phyloP scores from a whole-genome alignment of 2,113 vertebrate genomes.

The Spea bombifrons region DNA sequence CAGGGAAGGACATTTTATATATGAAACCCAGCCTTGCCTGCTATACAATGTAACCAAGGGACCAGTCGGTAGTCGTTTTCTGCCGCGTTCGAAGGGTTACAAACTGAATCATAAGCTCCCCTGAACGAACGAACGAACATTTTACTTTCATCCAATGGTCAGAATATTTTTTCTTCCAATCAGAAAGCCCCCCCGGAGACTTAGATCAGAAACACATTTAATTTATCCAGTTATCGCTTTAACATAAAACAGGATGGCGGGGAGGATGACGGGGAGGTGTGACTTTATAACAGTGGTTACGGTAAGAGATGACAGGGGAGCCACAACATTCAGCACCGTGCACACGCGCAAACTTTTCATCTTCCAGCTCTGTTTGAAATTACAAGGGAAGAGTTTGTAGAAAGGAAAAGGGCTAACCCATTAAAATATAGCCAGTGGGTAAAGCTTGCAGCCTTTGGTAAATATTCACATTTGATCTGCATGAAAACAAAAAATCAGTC shows the following conservation, averaged over 20 bases:
- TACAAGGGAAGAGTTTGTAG: conserved; percentile 29
- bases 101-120: neutral
- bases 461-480: neutral
- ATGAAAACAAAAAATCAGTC: conserved; percentile 20
- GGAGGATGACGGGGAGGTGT: conserved; percentile 31
- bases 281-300: conserved; percentile 38
- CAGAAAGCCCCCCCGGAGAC: conserved; percentile 27
- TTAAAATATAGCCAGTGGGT: conserved; percentile 36
- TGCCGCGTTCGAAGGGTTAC: conserved; percentile 24
- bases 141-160: conserved; percentile 24
- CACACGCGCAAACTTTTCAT: conserved; percentile 43
- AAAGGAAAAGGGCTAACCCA: conserved; percentile 21
- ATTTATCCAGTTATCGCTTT: conserved; percentile 41
- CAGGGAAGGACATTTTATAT: conserved; percentile 12
- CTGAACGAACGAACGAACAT: conserved; percentile 41
- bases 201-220: conserved; percentile 33
- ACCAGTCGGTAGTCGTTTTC: neutral
- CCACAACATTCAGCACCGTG: conserved; percentile 36
- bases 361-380: conserved; percentile 28
- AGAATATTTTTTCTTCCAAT: conserved; percentile 28
- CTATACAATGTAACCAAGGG: neutral
- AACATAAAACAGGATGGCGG: conserved; percentile 41
- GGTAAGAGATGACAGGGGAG: conserved; percentile 34
- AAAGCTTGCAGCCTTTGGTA: conserved; percentile 33
- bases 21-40: conserved; percentile 5